Evolutionary conservation across 2,888 invertebrate species (phyloP).

Genomic region (Sarcophaga variegata): DNA sequence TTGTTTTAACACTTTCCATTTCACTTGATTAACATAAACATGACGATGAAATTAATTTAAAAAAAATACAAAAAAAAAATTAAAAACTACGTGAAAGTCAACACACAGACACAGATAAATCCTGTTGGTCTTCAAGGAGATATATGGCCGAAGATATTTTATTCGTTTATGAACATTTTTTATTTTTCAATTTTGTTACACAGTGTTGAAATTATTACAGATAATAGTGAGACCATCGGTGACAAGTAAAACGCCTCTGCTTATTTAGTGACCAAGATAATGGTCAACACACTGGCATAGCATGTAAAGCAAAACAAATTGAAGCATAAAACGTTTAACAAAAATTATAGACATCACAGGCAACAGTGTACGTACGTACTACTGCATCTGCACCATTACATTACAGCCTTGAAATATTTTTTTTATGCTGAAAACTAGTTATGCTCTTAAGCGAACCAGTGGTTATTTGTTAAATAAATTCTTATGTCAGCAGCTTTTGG

Average conservation of each 20-base stretch:
- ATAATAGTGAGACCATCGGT: conserved; percentile 45
- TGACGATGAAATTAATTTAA: conserved; percentile 41
- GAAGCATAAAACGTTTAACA: neutral
- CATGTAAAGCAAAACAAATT: conserved; percentile 8
- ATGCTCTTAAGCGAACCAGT: neutral
- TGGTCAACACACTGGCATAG: conserved; percentile 14
- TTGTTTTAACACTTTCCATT: conserved; percentile 59
- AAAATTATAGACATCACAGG: neutral
- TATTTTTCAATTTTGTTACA: neutral
- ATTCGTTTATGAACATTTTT: neutral
- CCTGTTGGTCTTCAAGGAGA: neutral
- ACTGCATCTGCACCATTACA: too few species aligned
- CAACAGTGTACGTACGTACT: neutral
- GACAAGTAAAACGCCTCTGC: conserved; percentile 57
- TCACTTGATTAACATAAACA: conserved; percentile 62
- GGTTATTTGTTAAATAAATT: neutral
- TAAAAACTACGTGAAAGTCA: conserved; percentile 25
- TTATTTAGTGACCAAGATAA: conserved; percentile 42
- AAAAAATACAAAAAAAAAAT: neutral
- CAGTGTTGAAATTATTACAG: conserved; percentile 41
- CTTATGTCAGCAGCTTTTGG: too few species aligned
- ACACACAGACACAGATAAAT: neutral
- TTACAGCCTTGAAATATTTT: too few species aligned
- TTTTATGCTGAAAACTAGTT: neutral
- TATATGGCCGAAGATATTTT: neutral